These are phyloP conservation scores for Cosmia pyralina DNA, from an alignment of 2,888 invertebrate genomes.

Conservation along the genomic window DNA sequence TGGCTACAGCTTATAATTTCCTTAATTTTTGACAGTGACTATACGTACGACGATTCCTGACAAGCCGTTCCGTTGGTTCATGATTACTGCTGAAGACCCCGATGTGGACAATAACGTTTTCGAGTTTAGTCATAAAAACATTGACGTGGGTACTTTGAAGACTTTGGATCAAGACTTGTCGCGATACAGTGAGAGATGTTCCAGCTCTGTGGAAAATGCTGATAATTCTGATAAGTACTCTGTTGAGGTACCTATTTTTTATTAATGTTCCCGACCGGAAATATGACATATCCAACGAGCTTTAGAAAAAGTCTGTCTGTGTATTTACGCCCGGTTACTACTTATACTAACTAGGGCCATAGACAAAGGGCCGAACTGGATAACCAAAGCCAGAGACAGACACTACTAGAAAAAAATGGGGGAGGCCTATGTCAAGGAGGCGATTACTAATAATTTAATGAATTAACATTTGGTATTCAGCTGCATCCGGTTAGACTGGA, in stretches of 20 bases:
- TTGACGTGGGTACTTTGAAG: conserved; percentile 82
- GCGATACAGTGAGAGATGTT: conserved; percentile 82
- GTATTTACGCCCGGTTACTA: neutral
- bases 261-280: neutral
- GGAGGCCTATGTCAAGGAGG: no score
- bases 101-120: conserved; percentile 75
- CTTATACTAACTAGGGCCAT: no score
- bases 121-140: conserved; percentile 67
- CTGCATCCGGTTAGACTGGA: no score
- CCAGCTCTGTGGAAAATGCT: conserved; percentile 82
- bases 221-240: conserved; percentile 80
- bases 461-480: no score
- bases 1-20: neutral
- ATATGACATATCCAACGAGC: neutral
- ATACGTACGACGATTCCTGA: conserved; percentile 68
- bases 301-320: neutral
- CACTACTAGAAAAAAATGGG: no score
- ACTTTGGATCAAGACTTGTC: conserved; percentile 79
- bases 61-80: conserved; percentile 83
- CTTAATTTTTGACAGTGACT: conserved; percentile 70
- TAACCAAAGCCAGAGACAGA: no score
- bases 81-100: conserved; percentile 87
- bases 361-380: no score
- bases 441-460: no score
- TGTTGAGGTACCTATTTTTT: conserved; percentile 71